These are phyloP conservation scores for Bimastos eiseni DNA, from an alignment of 2,888 invertebrate species.

Conservation along the genomic window DNA sequence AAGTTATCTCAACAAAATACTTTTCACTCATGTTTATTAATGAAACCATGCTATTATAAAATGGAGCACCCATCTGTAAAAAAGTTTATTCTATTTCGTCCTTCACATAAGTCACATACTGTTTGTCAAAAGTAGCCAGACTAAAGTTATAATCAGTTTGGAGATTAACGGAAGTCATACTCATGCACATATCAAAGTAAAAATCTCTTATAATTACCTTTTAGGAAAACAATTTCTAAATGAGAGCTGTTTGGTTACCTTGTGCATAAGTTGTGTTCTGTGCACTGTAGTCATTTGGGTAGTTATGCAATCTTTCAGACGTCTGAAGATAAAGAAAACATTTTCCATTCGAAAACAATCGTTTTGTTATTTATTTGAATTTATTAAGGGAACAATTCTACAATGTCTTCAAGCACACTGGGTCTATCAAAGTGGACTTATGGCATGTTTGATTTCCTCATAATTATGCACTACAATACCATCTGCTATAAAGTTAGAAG, in stretches of 20 bases:
- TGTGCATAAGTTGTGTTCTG: neutral
- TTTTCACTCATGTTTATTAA: no score
- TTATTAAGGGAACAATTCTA: neutral
- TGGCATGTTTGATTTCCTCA: neutral
- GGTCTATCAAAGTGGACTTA: neutral
- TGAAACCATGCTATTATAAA: no score
- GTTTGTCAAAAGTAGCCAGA: no score
- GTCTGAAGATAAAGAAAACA: neutral
- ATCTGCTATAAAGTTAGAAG: neutral
- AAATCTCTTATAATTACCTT: no score
- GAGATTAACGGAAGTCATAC: no score
- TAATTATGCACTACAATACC: neutral
- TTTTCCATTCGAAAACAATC: neutral
- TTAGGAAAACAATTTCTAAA: no score
- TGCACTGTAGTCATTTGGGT: neutral
- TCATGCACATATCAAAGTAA: no score
- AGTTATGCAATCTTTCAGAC: neutral
- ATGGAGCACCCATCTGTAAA: no score
- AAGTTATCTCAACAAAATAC: no score
- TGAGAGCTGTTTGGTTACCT: neutral
- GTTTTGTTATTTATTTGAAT: neutral
- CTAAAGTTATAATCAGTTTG: no score
- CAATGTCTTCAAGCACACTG: neutral
- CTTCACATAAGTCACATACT: no score
- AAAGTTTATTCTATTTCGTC: no score